A percentile compares a stretch with the other conserved stretches of the same genome.
Conservation (phyloP, 2,888 invertebrate species). For the Boloria selene region DNA sequence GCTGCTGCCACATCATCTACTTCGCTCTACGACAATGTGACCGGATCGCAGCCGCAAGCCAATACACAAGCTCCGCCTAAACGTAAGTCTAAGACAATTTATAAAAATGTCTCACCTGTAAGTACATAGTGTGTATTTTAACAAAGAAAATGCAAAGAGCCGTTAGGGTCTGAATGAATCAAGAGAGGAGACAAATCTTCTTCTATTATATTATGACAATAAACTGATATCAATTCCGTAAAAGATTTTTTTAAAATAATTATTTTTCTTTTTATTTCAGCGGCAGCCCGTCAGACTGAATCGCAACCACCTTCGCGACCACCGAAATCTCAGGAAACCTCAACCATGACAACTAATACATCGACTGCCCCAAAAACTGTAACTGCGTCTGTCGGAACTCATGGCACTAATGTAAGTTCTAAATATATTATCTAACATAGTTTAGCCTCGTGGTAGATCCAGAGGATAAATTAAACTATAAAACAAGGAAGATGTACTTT, state of each 20-base stretch:
- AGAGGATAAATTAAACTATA: neutral
- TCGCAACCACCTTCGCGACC: conserved; percentile 82
- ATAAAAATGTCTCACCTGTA: neutral
- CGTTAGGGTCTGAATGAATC: no score
- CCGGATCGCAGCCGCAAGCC: conserved; percentile 72
- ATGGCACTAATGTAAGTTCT: conserved; percentile 83
- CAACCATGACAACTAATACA: conserved; percentile 85
- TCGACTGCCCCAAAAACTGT: conserved; percentile 85
- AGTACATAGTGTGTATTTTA: neutral
- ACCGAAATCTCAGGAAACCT: conserved; percentile 88
- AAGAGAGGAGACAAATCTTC: no score
- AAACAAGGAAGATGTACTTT: neutral
- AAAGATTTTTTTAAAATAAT: no score
- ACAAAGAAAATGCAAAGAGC: no score
- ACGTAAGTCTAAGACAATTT: conserved; percentile 54
- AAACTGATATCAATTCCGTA: no score
- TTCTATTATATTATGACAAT: no score
- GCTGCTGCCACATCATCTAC: conserved; percentile 94
- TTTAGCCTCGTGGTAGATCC: no score
- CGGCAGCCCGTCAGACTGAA: conserved; percentile 71
- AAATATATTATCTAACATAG: neutral
- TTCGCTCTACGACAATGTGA: conserved; percentile 93
- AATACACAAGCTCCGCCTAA: conserved; percentile 71
- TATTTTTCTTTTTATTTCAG: conserved; percentile 48
- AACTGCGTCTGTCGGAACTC: conserved; percentile 86